Evolutionary conservation across 2,888 invertebrate species (phyloP).

Genomic region (Drosophila austrosaltans): DNA sequence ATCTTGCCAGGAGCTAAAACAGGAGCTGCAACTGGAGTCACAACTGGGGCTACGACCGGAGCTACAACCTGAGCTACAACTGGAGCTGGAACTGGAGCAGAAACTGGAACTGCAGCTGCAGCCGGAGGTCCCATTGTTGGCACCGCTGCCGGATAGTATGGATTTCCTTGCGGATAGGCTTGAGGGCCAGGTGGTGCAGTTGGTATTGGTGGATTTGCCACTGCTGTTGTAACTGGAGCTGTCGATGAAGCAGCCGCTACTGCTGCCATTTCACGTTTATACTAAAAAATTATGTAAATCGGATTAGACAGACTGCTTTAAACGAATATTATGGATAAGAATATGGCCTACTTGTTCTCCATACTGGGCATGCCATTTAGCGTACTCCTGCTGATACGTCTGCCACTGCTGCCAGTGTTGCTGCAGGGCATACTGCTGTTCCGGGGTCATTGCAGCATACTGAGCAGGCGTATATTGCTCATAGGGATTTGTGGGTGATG

Average conservation of each 20-base stretch:
- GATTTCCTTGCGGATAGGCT: conserved; percentile 45
- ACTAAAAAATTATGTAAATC: conserved; percentile 60
- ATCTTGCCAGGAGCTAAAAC: conserved; percentile 55
- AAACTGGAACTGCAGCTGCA: too few relatives aligned
- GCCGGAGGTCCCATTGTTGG: background rate
- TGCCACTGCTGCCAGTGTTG: conserved; percentile 84
- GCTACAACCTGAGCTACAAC: background rate
- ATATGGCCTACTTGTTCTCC: conserved; percentile 80
- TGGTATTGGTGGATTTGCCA: conserved; percentile 37
- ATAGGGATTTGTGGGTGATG: conserved; percentile 62
- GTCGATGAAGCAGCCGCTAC: conserved; percentile 54
- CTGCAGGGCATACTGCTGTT: conserved; percentile 82
- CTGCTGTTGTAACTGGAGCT: conserved; percentile 24
- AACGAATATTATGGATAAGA: too few relatives aligned
- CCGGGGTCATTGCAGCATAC: conserved; percentile 81
- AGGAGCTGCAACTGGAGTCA: conserved; percentile 1
- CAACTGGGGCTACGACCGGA: background rate
- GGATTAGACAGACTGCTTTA: background rate
- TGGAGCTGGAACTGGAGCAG: background rate
- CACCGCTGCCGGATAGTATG: conserved; percentile 45
- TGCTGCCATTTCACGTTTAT: conserved; percentile 83
- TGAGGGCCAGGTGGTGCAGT: conserved; percentile 34
- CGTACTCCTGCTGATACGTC: conserved; percentile 83
- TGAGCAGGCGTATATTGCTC: conserved; percentile 81
- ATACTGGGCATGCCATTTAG: conserved; percentile 83